phyloP scores from a whole-genome alignment of 2,797 vertebrate species.

The Nannoperca obscura region DNA sequence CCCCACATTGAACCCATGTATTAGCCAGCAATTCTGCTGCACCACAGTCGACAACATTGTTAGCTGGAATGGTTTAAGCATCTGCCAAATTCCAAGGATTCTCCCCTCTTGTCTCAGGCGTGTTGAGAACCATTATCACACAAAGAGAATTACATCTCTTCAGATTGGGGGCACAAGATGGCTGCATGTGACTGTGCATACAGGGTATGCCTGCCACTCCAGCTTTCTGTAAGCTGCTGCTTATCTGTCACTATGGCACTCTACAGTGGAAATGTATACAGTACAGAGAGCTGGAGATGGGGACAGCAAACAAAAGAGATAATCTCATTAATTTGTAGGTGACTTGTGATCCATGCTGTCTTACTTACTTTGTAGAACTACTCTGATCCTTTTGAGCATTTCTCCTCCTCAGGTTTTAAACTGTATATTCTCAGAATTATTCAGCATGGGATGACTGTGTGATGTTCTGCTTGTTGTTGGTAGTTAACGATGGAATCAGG shows the following conservation, averaged over 20 bases:
- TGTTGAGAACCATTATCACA: constrained; percentile 69
- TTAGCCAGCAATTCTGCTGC: background rate
- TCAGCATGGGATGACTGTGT: constrained; percentile 26
- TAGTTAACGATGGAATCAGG: constrained; percentile 53
- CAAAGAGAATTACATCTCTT: constrained; percentile 68
- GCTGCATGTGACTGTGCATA: constrained; percentile 66
- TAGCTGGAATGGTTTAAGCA: constrained; percentile 53
- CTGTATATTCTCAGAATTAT: constrained; percentile 2
- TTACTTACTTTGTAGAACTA: constrained; percentile 24
- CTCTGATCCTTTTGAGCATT: constrained; percentile 30
- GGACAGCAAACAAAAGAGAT: constrained; percentile 51
- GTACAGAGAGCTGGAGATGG: constrained; percentile 27
- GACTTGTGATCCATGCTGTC: constrained; percentile 47
- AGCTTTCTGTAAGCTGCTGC: constrained; percentile 55
- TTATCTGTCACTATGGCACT: constrained; percentile 58
- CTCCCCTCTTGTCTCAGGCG: constrained; percentile 54
- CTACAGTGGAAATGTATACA: constrained; percentile 47
- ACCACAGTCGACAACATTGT: constrained; percentile 24
- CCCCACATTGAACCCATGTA: constrained; percentile 15
- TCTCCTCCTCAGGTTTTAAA: constrained; percentile 15
- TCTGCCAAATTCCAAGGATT: constrained; percentile 58
- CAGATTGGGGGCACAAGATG: constrained; percentile 75
- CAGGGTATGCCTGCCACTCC: constrained; percentile 55
- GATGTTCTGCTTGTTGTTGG: constrained; percentile 58
- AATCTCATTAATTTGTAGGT: constrained; percentile 54